Evolutionary conservation across 1,140 invertebrate genomes (phyloP).

Genomic region (Planococcus citri): DNA sequence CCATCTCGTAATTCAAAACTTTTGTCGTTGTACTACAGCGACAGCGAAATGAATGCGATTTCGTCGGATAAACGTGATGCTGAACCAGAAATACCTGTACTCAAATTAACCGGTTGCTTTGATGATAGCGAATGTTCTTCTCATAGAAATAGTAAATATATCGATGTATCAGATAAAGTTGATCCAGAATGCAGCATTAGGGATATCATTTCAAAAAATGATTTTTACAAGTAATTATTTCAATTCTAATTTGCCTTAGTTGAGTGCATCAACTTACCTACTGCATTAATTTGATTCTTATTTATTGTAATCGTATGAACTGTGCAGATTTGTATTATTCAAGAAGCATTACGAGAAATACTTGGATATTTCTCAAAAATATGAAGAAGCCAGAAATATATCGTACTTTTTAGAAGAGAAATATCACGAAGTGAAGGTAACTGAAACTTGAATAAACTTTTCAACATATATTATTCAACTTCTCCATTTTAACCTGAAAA

Average conservation of each 20-base stretch:
- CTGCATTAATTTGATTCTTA: background rate
- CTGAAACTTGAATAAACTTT: constrained; percentile 21
- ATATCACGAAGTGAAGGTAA: constrained; percentile 52
- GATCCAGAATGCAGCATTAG: constrained; percentile 50
- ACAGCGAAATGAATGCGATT: constrained; percentile 29
- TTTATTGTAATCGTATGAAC: constrained; percentile 12
- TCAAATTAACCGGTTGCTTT: constrained; percentile 32
- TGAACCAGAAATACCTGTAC: constrained; percentile 24
- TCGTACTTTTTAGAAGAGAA: constrained; percentile 51
- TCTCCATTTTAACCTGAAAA: background rate
- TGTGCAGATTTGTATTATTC: constrained; percentile 46
- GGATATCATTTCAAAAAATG: constrained; percentile 50
- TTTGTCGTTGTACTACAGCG: constrained; percentile 30
- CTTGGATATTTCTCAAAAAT: constrained; percentile 44
- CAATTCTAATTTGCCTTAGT: background rate
- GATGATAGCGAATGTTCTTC: constrained; percentile 25
- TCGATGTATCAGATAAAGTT: constrained; percentile 36
- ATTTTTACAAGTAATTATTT: constrained; percentile 43
- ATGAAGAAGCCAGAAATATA: constrained; percentile 46
- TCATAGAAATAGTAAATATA: constrained; percentile 27
- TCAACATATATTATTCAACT: background rate
- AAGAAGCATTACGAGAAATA: constrained; percentile 53
- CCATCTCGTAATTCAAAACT: constrained; percentile 22
- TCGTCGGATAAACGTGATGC: constrained; percentile 21
- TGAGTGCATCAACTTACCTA: background rate